phyloP scores from a whole-genome alignment of 2,888 invertebrate species.

The Xanthia icteritia region DNA sequence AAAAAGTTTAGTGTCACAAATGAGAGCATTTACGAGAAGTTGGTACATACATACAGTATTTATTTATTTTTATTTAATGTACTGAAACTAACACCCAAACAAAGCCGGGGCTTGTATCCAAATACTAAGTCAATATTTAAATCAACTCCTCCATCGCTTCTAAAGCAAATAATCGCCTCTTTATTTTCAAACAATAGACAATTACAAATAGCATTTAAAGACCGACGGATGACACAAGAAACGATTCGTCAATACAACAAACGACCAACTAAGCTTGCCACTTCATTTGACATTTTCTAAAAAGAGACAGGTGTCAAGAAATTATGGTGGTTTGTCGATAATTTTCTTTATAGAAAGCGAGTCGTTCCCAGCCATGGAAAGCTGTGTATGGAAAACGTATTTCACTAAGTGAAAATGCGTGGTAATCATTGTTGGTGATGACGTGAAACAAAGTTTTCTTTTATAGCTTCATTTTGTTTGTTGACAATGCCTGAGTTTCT shows the following conservation, averaged over 20 bases:
- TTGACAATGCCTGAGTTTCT: constrained; percentile 28
- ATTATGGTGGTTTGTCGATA: constrained; percentile 67
- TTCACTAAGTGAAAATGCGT: constrained; percentile 78
- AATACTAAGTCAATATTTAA: background rate
- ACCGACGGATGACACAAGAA: constrained; percentile 74
- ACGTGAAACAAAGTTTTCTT: constrained; percentile 45
- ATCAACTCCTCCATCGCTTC: constrained; percentile 41
- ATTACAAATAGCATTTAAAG: constrained; percentile 73
- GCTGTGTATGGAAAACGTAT: constrained; percentile 81
- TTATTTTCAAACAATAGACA: constrained; percentile 74
- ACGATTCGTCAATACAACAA: constrained; percentile 73
- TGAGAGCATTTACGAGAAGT: background rate
- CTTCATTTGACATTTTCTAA: constrained; percentile 13
- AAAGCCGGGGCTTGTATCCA: background rate
- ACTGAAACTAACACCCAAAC: background rate
- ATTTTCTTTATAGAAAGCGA: constrained; percentile 81
- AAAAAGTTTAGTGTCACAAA: background rate
- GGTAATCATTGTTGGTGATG: constrained; percentile 63
- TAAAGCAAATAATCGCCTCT: constrained; percentile 65
- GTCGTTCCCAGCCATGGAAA: constrained; percentile 77
- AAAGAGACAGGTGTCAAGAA: constrained; percentile 57
- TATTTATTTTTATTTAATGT: background rate
- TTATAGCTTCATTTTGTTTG: constrained; percentile 28
- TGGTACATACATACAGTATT: background rate
- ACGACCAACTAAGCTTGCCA: constrained; percentile 54